A percentile compares a stretch with the other conserved stretches of the same genome.
Conservation (phyloP, 2,797 vertebrate species). For the Tauraco hartlaubi region DNA sequence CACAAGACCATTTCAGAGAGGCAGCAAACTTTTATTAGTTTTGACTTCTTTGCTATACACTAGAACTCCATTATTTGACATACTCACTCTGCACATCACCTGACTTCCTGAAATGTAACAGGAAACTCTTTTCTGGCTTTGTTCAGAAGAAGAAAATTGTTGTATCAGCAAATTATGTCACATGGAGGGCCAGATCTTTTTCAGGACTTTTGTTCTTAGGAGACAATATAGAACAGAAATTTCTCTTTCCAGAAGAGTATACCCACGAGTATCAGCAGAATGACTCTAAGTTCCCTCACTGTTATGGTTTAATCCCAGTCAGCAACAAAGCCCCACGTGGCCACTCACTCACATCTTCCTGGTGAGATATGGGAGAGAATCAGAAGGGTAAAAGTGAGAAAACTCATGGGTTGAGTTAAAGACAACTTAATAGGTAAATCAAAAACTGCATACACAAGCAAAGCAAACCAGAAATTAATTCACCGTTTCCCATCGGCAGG, state of each 20-base stretch:
- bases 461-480: no score
- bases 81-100: neutral
- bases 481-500: no score
- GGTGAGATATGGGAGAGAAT: no score
- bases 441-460: no score
- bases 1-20: slow-evolving; percentile 20
- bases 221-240: neutral
- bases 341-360: no score
- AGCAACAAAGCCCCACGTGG: no score
- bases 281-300: neutral
- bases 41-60: slow-evolving; percentile 21
- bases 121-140: neutral
- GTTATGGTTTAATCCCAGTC: no score
- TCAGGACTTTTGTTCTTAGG: neutral
- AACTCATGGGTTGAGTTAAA: no score
- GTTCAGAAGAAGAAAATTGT: neutral
- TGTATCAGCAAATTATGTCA: neutral
- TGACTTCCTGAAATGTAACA: neutral
- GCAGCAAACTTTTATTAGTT: slow-evolving; percentile 41
- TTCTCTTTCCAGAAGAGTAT: neutral
- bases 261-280: neutral
- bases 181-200: neutral
- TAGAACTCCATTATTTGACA: neutral
- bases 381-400: no score
- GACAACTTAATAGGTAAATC: no score